phyloP scores from a whole-genome alignment of 2,113 vertebrate species.

The Prunella himalayana region DNA sequence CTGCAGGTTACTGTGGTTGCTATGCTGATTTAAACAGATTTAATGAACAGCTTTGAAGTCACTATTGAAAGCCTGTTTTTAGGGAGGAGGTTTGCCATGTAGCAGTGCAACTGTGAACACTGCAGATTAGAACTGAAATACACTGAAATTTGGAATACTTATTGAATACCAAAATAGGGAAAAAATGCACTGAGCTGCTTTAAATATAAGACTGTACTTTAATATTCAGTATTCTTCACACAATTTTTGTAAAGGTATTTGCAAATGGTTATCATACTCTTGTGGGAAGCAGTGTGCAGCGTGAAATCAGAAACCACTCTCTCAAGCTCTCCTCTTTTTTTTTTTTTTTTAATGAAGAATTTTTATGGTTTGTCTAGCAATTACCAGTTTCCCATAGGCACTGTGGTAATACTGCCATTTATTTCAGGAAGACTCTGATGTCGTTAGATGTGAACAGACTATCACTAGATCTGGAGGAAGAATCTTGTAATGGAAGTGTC shows the following conservation, averaged over 20 bases:
- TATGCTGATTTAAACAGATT: conserved; percentile 20
- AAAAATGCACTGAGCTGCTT: background rate
- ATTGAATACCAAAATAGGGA: background rate
- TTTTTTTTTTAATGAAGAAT: background rate
- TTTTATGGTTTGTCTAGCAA: background rate
- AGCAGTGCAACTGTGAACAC: background rate
- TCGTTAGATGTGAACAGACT: background rate
- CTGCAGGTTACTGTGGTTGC: conserved; percentile 13
- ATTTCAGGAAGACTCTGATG: background rate
- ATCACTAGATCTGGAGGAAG: background rate
- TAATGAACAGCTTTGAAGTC: conserved; percentile 35
- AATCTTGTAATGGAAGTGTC: background rate
- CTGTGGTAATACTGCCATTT: background rate
- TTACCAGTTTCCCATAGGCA: background rate
- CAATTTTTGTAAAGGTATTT: background rate
- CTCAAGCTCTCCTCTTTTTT: background rate
- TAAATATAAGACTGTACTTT: background rate
- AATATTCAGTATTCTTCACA: background rate
- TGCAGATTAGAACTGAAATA: background rate
- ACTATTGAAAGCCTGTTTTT: background rate
- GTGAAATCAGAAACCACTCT: background rate
- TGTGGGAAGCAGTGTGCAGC: background rate
- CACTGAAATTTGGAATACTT: background rate
- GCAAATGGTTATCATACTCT: background rate
- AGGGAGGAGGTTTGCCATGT: background rate